These are phyloP conservation scores for Acanthurus lineatus DNA, from an alignment of 2,797 vertebrate genomes.

Conservation along the genomic window DNA sequence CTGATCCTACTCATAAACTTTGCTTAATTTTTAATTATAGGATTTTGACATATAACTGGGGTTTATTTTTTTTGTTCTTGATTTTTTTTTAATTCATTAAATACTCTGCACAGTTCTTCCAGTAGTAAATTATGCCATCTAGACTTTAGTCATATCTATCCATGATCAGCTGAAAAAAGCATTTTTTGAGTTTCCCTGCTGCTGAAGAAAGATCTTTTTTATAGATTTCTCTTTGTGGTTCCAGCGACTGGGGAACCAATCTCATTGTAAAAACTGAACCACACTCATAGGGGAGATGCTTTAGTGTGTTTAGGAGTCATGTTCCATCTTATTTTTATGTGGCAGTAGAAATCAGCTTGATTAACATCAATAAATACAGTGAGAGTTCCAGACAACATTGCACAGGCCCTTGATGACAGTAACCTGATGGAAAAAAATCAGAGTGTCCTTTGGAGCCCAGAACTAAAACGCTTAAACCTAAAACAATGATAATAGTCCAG, in stretches of 20 bases:
- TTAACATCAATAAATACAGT: not conserved
- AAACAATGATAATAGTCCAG: not conserved
- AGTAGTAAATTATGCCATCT: not conserved
- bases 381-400: not conserved
- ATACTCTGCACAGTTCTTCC: too few relatives aligned
- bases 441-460: too few relatives aligned
- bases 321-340: constrained; percentile 5
- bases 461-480: not conserved
- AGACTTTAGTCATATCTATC: too few relatives aligned
- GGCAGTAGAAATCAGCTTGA: not conserved
- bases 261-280: not conserved
- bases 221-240: not conserved
- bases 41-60: too few relatives aligned
- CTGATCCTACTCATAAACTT: too few relatives aligned
- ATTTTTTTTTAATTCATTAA: not conserved
- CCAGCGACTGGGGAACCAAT: not conserved
- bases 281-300: not conserved
- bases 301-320: not conserved
- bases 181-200: too few relatives aligned
- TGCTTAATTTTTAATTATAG: too few relatives aligned
- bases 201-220: too few relatives aligned
- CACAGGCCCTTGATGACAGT: too few relatives aligned
- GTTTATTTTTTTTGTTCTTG: not conserved
- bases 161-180: too few relatives aligned
- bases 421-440: not conserved